phyloP scores from a whole-genome alignment of 2,888 invertebrate species.

The Andrena marginata region DNA sequence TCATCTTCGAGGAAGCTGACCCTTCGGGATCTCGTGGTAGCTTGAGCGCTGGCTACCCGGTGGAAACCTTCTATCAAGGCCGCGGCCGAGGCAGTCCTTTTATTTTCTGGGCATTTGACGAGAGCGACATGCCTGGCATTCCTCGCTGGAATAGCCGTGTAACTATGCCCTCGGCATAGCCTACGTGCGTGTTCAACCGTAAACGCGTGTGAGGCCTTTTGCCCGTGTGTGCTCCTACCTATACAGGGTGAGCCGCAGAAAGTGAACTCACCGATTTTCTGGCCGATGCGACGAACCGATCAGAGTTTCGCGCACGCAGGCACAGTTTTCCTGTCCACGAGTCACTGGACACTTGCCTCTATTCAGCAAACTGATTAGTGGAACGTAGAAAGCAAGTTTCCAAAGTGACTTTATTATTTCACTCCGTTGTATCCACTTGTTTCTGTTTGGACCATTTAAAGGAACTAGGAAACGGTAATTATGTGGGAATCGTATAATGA shows the following conservation, averaged over 20 bases:
- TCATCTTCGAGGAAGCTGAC: conserved; percentile 63
- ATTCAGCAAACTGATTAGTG: too few relatives aligned
- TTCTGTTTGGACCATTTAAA: too few relatives aligned
- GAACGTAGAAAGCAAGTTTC: too few relatives aligned
- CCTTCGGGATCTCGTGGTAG: conserved; percentile 49
- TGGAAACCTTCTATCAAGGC: conserved; percentile 78
- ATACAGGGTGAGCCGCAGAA: conserved; percentile 51
- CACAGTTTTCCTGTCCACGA: neutral
- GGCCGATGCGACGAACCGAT: conserved; percentile 16
- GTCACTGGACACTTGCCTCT: too few relatives aligned
- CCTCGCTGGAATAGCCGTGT: conserved; percentile 80
- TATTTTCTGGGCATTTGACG: conserved; percentile 83
- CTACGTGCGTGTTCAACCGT: conserved; percentile 51
- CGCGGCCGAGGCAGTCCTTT: conserved; percentile 79
- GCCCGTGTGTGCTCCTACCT: conserved; percentile 28
- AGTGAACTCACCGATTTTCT: conserved; percentile 32
- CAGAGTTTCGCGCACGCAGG: neutral
- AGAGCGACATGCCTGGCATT: conserved; percentile 84
- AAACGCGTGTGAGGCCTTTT: conserved; percentile 23
- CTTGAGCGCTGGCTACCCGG: conserved; percentile 58
- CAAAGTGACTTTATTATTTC: too few relatives aligned
- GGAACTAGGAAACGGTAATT: too few relatives aligned
- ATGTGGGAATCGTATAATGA: too few relatives aligned
- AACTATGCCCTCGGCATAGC: conserved; percentile 73
- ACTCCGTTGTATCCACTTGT: too few relatives aligned